phyloP scores from a whole-genome alignment of 2,113 vertebrate species.

The Pelusios castaneus region DNA sequence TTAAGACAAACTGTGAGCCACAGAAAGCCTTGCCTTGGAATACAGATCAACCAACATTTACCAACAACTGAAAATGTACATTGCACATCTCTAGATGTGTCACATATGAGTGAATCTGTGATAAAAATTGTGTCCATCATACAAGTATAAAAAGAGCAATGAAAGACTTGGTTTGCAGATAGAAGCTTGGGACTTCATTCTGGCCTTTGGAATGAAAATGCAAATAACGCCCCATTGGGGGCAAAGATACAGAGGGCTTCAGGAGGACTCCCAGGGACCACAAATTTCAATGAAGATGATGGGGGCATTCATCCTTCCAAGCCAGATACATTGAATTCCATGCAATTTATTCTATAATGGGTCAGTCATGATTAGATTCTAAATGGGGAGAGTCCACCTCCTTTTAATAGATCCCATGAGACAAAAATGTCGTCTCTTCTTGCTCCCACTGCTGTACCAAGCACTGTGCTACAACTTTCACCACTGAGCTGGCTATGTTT shows the following conservation, averaged over 20 bases:
- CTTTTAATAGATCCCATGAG: background rate
- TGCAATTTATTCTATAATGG: background rate
- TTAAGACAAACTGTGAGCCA: background rate
- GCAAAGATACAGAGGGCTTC: background rate
- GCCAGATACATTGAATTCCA: background rate
- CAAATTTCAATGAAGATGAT: background rate
- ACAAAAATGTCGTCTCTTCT: no score
- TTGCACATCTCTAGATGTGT: background rate
- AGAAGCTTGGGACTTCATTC: background rate
- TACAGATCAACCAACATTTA: background rate
- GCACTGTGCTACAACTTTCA: background rate
- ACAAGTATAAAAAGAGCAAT: background rate
- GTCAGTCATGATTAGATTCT: background rate
- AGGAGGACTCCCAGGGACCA: background rate
- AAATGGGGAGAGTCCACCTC: background rate
- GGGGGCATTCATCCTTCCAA: background rate
- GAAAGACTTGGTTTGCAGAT: background rate
- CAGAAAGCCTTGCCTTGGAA: background rate
- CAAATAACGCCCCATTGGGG: background rate
- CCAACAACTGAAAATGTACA: background rate
- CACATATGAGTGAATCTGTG: background rate
- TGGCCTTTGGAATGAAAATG: background rate
- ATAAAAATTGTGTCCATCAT: background rate
- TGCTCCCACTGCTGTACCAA: no score
- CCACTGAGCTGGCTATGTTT: background rate